phyloP scores from a whole-genome alignment of 35 echinoderm and acorn worm genomes.

The Heliocidaris erythrogramma region DNA sequence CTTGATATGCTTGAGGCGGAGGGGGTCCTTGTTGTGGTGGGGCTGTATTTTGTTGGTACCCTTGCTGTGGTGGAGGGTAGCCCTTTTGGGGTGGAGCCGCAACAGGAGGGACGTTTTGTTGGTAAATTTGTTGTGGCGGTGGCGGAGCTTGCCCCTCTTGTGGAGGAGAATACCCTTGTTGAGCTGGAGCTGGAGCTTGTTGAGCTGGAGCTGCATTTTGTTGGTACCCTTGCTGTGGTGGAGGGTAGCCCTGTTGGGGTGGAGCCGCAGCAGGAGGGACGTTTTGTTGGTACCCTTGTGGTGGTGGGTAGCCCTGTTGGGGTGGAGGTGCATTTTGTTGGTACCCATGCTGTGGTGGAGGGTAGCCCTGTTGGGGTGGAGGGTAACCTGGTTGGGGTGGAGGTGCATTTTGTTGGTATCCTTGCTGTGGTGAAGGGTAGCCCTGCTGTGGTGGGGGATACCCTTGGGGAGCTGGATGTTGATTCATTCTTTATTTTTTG shows the following conservation, averaged over 20 bases:
- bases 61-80: not conserved
- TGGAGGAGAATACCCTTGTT: no score
- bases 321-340: not conserved
- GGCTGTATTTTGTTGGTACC: not conserved
- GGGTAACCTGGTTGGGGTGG: not conserved
- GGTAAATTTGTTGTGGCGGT: not conserved
- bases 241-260: no score
- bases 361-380: conserved; percentile 21
- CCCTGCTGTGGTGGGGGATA: no score
- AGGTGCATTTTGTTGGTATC: not conserved
- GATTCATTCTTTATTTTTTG: no score
- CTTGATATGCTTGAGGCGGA: no score
- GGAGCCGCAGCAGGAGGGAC: no score
- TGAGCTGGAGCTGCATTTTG: not conserved
- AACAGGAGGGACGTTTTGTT: no score
- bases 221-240: not conserved
- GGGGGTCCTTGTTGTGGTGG: no score
- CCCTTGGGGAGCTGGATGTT: no score
- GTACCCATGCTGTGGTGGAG: conserved; percentile 21
- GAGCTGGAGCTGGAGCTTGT: not conserved
- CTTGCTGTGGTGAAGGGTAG: not conserved
- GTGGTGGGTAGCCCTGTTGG: conserved; percentile 23
- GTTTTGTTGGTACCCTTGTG: no score
- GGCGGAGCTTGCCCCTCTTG: conserved; percentile 23
- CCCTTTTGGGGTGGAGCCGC: no score